These are phyloP conservation scores for Zonitis immaculata DNA, from an alignment of 2,888 invertebrate species.

Conservation along the genomic window DNA sequence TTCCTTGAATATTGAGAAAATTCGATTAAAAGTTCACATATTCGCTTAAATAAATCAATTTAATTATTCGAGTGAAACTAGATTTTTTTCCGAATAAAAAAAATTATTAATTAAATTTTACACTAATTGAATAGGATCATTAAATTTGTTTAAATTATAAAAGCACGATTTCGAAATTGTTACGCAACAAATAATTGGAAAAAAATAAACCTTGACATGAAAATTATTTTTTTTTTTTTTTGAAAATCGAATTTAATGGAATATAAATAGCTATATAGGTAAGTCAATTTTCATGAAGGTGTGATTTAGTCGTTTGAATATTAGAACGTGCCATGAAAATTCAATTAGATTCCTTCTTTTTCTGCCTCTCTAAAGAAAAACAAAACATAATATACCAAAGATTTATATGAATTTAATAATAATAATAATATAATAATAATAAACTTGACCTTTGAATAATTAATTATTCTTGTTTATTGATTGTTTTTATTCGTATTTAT, in stretches of 20 bases:
- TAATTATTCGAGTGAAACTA: background rate
- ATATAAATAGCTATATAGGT: too few relatives aligned
- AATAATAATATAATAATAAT: background rate
- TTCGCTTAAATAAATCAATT: background rate
- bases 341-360: too few relatives aligned
- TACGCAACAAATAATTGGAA: background rate
- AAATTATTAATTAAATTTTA: background rate
- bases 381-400: too few relatives aligned
- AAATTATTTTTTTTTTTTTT: too few relatives aligned
- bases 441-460: background rate
- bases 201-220: background rate
- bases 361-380: too few relatives aligned
- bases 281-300: background rate
- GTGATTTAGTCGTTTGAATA: background rate
- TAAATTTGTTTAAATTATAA: background rate
- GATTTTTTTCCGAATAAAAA: too few relatives aligned
- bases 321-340: background rate
- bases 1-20: slow-evolving; percentile 19
- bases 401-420: background rate
- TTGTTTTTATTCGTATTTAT: too few relatives aligned
- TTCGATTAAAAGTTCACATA: background rate
- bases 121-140: background rate
- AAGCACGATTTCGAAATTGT: background rate
- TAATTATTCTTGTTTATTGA: too few relatives aligned
- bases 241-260: too few relatives aligned